Conservation (phyloP, 2,888 invertebrate genomes). For the Pseudococcus viburni region DNA sequence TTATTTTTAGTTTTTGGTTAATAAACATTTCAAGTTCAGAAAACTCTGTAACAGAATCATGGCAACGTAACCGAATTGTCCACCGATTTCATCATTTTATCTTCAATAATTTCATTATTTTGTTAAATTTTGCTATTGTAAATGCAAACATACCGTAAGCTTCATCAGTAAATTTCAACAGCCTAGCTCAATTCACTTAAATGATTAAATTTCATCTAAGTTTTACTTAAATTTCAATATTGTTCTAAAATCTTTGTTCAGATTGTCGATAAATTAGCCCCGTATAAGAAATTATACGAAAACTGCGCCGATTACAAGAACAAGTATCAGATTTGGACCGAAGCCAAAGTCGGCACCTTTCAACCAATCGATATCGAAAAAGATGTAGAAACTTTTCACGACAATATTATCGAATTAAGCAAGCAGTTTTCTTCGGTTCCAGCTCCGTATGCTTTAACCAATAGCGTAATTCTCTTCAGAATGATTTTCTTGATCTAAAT, state of each 20-base stretch:
- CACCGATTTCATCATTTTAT: no score
- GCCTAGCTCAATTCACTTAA: no score
- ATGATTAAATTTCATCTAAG: background rate
- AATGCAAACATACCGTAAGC: no score
- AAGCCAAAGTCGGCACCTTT: conserved; percentile 83
- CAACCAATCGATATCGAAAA: conserved; percentile 92
- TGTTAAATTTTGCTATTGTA: no score
- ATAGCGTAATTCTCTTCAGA: conserved; percentile 72
- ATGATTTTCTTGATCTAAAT: background rate
- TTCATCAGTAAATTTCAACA: no score
- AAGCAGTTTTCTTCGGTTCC: conserved; percentile 86
- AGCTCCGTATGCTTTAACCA: conserved; percentile 81
- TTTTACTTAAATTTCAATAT: background rate
- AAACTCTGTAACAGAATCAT: no score
- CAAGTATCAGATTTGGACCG: conserved; percentile 90
- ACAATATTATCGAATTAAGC: conserved; percentile 89
- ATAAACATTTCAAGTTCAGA: no score
- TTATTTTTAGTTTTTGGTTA: no score
- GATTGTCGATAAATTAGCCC: conserved; percentile 82
- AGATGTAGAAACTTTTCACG: conserved; percentile 82
- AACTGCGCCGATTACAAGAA: conserved; percentile 88
- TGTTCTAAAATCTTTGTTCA: conserved; percentile 66
- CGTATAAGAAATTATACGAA: conserved; percentile 90
- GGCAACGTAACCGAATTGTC: no score
- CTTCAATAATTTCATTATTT: no score